Conservation (phyloP, 2,888 invertebrate genomes). For the Frankliniella fusca region DNA sequence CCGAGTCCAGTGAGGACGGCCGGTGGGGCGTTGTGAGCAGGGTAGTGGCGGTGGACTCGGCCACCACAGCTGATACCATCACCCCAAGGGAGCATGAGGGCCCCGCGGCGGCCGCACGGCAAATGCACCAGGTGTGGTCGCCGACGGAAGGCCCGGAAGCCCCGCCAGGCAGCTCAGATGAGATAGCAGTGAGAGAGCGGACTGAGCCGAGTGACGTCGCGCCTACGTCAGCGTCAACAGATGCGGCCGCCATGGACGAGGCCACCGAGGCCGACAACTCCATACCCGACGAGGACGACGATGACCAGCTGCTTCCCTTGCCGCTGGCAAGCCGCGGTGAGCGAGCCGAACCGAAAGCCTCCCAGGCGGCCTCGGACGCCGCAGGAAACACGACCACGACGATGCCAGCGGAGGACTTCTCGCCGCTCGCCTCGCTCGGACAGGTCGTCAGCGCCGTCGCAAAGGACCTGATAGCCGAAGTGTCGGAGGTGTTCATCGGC, state of each 20-base stretch:
- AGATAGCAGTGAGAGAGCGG: too few relatives aligned
- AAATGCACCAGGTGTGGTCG: too few relatives aligned
- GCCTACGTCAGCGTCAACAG: neutral
- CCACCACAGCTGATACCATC: too few relatives aligned
- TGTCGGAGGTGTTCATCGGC: neutral
- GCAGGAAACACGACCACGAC: neutral
- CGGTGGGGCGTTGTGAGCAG: too few relatives aligned
- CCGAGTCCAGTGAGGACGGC: too few relatives aligned
- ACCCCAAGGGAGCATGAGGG: too few relatives aligned
- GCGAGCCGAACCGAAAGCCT: neutral
- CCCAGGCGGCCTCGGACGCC: neutral
- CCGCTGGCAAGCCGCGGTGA: neutral
- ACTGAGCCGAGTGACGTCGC: too few relatives aligned
- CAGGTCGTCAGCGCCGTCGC: neutral
- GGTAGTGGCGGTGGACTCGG: too few relatives aligned
- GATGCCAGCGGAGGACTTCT: neutral
- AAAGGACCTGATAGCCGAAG: neutral
- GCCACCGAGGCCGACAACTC: neutral
- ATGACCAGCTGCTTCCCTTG: neutral
- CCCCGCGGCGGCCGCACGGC: too few relatives aligned
- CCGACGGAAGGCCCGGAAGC: neutral
- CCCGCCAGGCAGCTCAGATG: neutral
- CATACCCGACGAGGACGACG: slow-evolving; percentile 12
- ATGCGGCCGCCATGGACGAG: neutral
- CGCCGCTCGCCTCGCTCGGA: neutral